Conservation (phyloP, 1,140 invertebrate genomes). For the Hypothenemus hampei region DNA sequence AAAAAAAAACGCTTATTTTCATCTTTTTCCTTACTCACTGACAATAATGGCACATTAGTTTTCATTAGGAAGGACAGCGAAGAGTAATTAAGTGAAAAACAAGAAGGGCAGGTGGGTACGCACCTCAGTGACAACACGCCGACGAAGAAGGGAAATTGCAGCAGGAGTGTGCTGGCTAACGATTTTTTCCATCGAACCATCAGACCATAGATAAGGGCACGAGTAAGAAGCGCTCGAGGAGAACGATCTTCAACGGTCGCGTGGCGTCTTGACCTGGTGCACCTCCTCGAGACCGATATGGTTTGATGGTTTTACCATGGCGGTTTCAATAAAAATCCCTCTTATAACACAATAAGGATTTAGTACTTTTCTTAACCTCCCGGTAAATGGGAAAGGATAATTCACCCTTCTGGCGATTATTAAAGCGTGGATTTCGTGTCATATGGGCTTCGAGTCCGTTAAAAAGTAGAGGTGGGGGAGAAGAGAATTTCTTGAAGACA, state of each 20-base stretch:
- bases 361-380: too few species aligned
- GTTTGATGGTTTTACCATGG: neutral
- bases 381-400: too few species aligned
- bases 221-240: conserved; percentile 36
- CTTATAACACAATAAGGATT: too few species aligned
- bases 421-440: too few species aligned
- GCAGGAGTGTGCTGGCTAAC: neutral
- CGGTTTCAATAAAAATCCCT: neutral
- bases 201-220: too few species aligned
- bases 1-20: too few species aligned
- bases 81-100: conserved; percentile 26
- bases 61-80: conserved; percentile 23
- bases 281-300: neutral
- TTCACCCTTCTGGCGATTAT: too few species aligned
- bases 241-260: conserved; percentile 41
- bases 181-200: conserved; percentile 30
- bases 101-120: conserved; percentile 24
- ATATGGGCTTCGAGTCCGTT: too few species aligned
- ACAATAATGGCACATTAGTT: conserved; percentile 23
- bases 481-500: too few species aligned
- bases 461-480: too few species aligned
- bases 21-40: conserved; percentile 9
- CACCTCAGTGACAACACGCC: conserved; percentile 22
- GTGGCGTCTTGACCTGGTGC: conserved; percentile 27
- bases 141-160: conserved; percentile 15